These are phyloP conservation scores for Bolinopsis microptera DNA, from an alignment of 37 sponge, comb jelly and placozoan genomes.

Conservation along the genomic window DNA sequence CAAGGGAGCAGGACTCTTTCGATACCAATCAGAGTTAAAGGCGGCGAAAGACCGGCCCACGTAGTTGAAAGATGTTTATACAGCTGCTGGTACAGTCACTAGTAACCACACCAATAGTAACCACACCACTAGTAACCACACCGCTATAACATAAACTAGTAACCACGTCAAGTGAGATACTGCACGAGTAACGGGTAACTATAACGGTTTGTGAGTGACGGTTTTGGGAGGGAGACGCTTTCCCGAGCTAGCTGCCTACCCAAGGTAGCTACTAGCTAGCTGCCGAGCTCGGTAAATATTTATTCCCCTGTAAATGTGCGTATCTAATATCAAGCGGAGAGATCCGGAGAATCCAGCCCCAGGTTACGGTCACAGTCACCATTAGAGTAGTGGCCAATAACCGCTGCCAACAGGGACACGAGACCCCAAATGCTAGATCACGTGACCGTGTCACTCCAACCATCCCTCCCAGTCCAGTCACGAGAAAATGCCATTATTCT, in stretches of 20 bases:
- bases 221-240: neutral
- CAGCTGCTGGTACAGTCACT: too few species aligned
- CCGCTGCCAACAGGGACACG: neutral
- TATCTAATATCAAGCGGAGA: neutral
- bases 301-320: neutral
- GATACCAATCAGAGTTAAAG: neutral
- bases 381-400: neutral
- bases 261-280: too few species aligned
- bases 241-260: neutral
- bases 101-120: too few species aligned
- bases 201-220: too few species aligned
- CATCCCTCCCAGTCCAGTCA: neutral
- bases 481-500: conserved; percentile 15
- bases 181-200: too few species aligned
- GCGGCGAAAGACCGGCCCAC: neutral
- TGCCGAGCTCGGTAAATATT: neutral
- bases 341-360: neutral
- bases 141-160: too few species aligned
- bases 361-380: neutral
- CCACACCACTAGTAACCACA: too few species aligned
- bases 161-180: too few species aligned
- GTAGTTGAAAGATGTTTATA: neutral
- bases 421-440: neutral
- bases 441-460: neutral
- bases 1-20: neutral